Evolutionary conservation across 2,113 vertebrate species (phyloP), one percentile per base, ranked within the genome.

Genomic region (Mirza zaza): DNA sequence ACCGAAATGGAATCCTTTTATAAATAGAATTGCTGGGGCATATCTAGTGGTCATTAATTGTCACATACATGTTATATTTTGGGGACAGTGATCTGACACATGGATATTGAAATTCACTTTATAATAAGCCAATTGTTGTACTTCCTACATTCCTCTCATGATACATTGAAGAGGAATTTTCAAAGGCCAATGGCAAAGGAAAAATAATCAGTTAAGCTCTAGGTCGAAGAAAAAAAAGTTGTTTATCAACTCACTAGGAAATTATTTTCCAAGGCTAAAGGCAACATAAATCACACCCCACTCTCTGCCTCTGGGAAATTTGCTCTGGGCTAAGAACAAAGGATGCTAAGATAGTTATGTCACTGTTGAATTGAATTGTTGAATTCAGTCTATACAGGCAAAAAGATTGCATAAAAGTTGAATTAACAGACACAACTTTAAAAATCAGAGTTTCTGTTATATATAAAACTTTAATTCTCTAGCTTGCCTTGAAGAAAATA

Each of bases 171-270:
- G 15, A 6, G 48, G 13, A 79, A 85, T 95, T 94, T 96, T 96
- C 20, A 82, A 61, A 96, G 52, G 67, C 70, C 65, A 90, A 29
- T 87, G 32, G 76, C 63, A 95, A 94, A 96, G 45, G n/a, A 86
- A 91, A 96, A 96, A 92, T 45, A 36, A 97, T 93, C 50, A 75
- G 17, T 85, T 90, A 96, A 82, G 67, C 82, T 81, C 36, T 57
- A 83, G 67, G 76, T 94, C 79, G 57, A 84, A 87, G 83, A 63
- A 91, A 91, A 88, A 80, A 71, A 10, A 90, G 52, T 75, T 96
- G 73, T 93, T 97, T 90, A 88, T 97, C 94, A 97, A 23, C 81
- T 96, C 96, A 91, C 79, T 87, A 82, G 76, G 90, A 88, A 97
- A 87, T 92, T 77, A 94, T 90, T 88, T 96, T 88, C 52, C 42